These are phyloP conservation scores for Ursus arctos DNA, from an alignment of 2,113 vertebrate genomes.

Conservation along the genomic window DNA sequence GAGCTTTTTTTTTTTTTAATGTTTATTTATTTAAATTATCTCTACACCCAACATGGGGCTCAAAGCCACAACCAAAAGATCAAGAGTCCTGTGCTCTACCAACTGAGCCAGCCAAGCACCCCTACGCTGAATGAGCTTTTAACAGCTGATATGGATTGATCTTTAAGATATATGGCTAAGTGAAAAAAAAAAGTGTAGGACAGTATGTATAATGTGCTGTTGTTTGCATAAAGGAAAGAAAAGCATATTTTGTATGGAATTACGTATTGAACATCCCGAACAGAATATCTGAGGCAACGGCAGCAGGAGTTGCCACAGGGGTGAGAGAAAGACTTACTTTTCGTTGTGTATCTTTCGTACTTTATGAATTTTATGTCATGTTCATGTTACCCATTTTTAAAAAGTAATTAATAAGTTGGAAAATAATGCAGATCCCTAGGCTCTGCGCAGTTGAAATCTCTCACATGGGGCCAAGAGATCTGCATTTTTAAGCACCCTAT, in stretches of 20 bases:
- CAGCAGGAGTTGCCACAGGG: background rate
- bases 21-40: background rate
- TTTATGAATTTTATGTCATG: background rate
- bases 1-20: background rate
- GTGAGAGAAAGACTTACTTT: background rate
- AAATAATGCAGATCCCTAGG: background rate
- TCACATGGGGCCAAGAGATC: background rate
- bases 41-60: background rate
- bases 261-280: background rate
- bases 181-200: background rate
- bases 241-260: background rate
- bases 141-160: background rate
- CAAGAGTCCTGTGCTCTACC: background rate
- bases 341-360: background rate
- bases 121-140: conserved; percentile 3
- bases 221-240: background rate
- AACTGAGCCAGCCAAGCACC: background rate
- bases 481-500: background rate
- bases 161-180: background rate
- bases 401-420: background rate
- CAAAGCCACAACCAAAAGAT: background rate
- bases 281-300: background rate
- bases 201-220: background rate
- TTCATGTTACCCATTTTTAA: background rate
- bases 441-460: conserved; percentile 9